A percentile compares a stretch with the other conserved stretches of the same genome.
These are phyloP conservation scores for Metalampra italica DNA, from an alignment of 2,888 invertebrate genomes.

Conservation along the genomic window DNA sequence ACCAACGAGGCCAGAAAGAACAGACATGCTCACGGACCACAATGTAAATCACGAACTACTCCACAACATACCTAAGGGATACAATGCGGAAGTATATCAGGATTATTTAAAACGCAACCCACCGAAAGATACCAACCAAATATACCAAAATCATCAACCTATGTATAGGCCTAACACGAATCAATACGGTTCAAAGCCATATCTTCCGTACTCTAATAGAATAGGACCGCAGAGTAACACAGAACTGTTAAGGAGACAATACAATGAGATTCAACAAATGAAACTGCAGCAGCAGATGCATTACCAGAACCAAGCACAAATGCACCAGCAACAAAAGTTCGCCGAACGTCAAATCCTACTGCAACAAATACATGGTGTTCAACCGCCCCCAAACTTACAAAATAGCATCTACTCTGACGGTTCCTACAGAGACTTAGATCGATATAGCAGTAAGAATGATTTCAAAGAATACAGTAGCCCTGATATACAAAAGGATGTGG, in stretches of 20 bases:
- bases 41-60: constrained; percentile 68
- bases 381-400: constrained; percentile 70
- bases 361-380: constrained; percentile 79
- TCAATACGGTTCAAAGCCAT: constrained; percentile 69
- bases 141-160: constrained; percentile 77
- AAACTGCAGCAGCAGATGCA: constrained; percentile 81
- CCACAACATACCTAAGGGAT: constrained; percentile 71
- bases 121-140: constrained; percentile 77
- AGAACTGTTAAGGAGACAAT: constrained; percentile 78
- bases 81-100: constrained; percentile 79
- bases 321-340: constrained; percentile 81
- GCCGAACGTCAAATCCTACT: constrained; percentile 80
- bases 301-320: constrained; percentile 81
- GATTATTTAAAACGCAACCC: constrained; percentile 76
- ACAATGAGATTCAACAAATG: constrained; percentile 81
- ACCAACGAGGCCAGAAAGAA: constrained; percentile 63
- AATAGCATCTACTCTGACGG: constrained; percentile 71
- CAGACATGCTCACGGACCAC: constrained; percentile 62
- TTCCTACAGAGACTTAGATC: constrained; percentile 67
- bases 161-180: constrained; percentile 67
- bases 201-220: constrained; percentile 71
- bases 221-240: constrained; percentile 79
- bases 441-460: constrained; percentile 67
- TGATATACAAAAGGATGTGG: constrained; percentile 62
- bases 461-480: constrained; percentile 62